Conservation (phyloP, 2,888 invertebrate species). For the Cheilosia vulpina region DNA sequence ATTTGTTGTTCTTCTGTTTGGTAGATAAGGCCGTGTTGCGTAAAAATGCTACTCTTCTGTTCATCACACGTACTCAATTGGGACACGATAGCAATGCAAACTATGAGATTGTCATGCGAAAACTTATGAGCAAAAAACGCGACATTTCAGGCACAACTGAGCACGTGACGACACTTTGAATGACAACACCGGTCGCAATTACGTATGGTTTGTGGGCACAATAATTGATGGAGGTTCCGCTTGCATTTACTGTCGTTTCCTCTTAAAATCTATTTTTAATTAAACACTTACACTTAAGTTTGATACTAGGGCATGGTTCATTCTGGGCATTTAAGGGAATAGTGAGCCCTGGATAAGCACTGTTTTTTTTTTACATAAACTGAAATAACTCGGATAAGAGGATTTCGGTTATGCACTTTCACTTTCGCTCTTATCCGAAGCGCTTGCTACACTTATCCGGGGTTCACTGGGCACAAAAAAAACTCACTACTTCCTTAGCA, state of each 20-base stretch:
- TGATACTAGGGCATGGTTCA: constrained; percentile 34
- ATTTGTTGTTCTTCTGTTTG: constrained; percentile 8
- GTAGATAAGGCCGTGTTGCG: constrained; percentile 4
- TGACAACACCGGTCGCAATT: constrained; percentile 57
- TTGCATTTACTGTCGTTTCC: constrained; percentile 16
- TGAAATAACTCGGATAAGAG: background rate
- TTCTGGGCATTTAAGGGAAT: constrained; percentile 1
- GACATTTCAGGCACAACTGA: constrained; percentile 60
- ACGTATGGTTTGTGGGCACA: constrained; percentile 53
- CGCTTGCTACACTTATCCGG: constrained; percentile 25
- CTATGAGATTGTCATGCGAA: constrained; percentile 21
- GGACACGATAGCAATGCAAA: constrained; percentile 40
- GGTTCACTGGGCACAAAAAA: constrained; percentile 24
- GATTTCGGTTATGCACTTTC: background rate
- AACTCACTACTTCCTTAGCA: background rate
- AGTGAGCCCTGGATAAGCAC: constrained; percentile 22
- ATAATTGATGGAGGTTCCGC: constrained; percentile 32
- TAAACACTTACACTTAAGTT: constrained; percentile 49
- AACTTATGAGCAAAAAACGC: constrained; percentile 5
- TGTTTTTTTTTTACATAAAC: background rate
- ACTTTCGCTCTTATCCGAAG: background rate
- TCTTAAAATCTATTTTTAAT: constrained; percentile 27
- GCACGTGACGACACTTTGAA: constrained; percentile 71
- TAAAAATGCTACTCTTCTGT: constrained; percentile 14
- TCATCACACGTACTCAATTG: constrained; percentile 30